Evolutionary conservation across 2,888 invertebrate species (phyloP), one percentile per base, ranked within the genome.

Genomic region (Theodoxus fluviatilis): DNA sequence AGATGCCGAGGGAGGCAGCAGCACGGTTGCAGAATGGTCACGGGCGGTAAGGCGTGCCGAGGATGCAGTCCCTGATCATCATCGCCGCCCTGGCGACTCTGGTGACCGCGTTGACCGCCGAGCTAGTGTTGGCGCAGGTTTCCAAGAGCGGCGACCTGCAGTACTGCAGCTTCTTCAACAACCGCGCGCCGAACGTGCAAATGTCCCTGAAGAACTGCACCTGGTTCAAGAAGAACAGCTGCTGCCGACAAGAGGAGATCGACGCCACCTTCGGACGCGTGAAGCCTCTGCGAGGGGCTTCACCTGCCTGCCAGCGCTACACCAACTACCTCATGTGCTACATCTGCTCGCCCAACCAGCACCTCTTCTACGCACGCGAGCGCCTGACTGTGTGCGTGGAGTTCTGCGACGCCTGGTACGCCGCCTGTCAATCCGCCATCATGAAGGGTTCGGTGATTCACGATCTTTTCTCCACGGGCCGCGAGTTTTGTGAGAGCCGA

Each of bases 241-340:
- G 87, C 74, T 87, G 87, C 71, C 80, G 81, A 47, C 87, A 87
- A 67, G 83, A 84, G 69, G 87, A 87, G 74, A 86, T 87, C 52
- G 85, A 84, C 67, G 86, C 85, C 22, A 85, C 84, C 7, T 87
- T 87, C 74, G 82, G 82, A 2, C 78, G 82, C n/a, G 86, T 87
- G 55, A 87, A 87, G 73, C 85, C 87, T 0, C 76, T 87, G 1
- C 80, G 85, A 35, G 87, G 87, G 1, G 85, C 87, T 9, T 85
- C 86, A 2, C 76, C 72, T 1, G 79, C 80, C 22, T 87, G 87
- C 68, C 86, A 86, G 71, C 77, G 79, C 65, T 86, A 86, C 73
- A 80, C 86, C 3, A 87, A 87, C 77, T 86, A 84, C 72, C 78
- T 87, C 33, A 87, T 87, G 87, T 87, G 87, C 72, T 87, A 87